These are phyloP conservation scores for Drosophila bocqueti DNA, from an alignment of 1,140 invertebrate species.

Conservation along the genomic window DNA sequence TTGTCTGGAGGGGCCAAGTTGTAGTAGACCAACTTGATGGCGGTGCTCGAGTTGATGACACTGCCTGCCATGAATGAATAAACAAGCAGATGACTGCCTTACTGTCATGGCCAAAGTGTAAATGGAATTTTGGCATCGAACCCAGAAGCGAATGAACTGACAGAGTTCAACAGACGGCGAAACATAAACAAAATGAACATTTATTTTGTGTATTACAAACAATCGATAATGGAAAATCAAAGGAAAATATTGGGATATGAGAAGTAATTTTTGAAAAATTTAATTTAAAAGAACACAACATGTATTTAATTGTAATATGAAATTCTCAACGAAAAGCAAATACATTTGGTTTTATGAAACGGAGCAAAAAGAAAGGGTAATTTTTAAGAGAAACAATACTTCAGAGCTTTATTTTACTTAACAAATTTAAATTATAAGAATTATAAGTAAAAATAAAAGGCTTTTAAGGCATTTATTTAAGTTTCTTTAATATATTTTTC, in stretches of 20 bases:
- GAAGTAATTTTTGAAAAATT: not conserved
- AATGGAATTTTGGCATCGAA: conserved; percentile 36
- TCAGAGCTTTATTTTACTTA: too few relatives aligned
- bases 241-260: conserved; percentile 1
- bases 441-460: too few relatives aligned
- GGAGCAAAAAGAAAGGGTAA: not conserved
- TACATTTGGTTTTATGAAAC: not conserved
- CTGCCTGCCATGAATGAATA: conserved; percentile 70
- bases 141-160: conserved; percentile 63
- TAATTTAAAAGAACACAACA: not conserved
- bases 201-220: conserved; percentile 24
- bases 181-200: conserved; percentile 57
- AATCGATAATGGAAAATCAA: conserved; percentile 40
- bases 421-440: not conserved
- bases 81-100: conserved; percentile 58
- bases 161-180: conserved; percentile 60
- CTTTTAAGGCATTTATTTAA: too few relatives aligned
- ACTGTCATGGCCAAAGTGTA: conserved; percentile 30
- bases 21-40: conserved; percentile 40
- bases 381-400: too few relatives aligned
- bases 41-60: conserved; percentile 44
- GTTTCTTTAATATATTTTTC: not conserved
- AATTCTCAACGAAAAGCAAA: not conserved
- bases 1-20: conserved; percentile 65
- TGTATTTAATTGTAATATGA: too few relatives aligned